A percentile compares a stretch with the other conserved stretches of the same genome.
These are phyloP conservation scores for Luscinia megarhynchos DNA, from an alignment of 2,797 vertebrate genomes.

Conservation along the genomic window DNA sequence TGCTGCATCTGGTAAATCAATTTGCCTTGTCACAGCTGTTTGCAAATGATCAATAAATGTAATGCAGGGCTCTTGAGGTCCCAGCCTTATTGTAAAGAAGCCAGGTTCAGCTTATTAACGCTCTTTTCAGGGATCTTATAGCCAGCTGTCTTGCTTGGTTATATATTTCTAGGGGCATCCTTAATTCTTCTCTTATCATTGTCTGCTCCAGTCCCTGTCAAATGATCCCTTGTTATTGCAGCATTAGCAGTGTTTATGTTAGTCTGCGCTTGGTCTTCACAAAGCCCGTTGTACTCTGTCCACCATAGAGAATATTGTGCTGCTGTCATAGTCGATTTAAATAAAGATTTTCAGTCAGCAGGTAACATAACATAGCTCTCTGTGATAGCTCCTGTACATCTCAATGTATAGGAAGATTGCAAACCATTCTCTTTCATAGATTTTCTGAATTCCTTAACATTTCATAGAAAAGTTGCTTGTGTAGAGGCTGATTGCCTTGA, in stretches of 20 bases:
- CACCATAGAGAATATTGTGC: not conserved
- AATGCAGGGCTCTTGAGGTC: not conserved
- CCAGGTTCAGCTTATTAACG: not conserved
- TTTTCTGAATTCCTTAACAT: not conserved
- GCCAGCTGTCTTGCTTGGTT: not conserved
- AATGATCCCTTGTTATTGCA: not conserved
- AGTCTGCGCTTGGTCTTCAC: accelerated
- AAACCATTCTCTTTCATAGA: not conserved
- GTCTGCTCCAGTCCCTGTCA: not conserved
- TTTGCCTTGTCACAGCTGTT: not conserved
- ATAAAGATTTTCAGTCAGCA: not conserved
- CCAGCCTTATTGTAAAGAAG: not conserved
- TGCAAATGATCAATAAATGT: accelerated
- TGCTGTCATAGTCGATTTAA: not conserved
- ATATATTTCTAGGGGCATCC: not conserved
- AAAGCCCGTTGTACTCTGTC: not conserved
- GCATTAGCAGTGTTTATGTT: not conserved
- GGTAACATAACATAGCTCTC: not conserved
- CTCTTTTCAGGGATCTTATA: not conserved
- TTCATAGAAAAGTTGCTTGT: not conserved
- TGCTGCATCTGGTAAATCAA: not conserved
- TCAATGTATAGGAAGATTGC: not conserved
- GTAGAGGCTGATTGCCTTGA: not conserved
- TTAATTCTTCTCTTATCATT: not conserved
- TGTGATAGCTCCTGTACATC: accelerated